phyloP scores from a whole-genome alignment of 1,140 invertebrate genomes.

The Drosophila kepulauana region DNA sequence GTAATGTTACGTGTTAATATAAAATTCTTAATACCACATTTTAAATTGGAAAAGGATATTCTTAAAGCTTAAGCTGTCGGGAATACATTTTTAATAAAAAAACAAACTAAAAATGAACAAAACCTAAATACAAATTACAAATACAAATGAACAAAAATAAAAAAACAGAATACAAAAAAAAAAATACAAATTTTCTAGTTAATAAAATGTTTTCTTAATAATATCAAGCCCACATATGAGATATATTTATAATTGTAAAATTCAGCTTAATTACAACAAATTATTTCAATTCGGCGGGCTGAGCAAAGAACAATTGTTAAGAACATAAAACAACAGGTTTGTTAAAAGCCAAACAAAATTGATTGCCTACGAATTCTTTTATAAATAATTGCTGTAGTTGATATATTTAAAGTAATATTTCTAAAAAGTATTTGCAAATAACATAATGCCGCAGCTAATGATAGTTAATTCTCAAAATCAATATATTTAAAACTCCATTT shows the following conservation, averaged over 20 bases:
- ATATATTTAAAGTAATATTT: conserved; percentile 49
- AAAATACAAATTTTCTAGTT: conserved; percentile 37
- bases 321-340: conserved; percentile 24
- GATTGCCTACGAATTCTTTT: conserved; percentile 36
- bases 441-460: conserved; percentile 40
- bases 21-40: not conserved
- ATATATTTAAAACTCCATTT: conserved; percentile 60
- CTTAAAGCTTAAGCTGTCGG: conserved; percentile 24
- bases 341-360: conserved; percentile 11
- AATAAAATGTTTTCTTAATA: conserved; percentile 56
- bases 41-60: conserved; percentile 10
- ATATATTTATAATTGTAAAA: conserved; percentile 30
- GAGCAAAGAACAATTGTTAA: conserved; percentile 26
- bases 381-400: conserved; percentile 55
- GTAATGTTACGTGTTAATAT: conserved; percentile 8
- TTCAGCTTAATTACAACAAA: conserved; percentile 14
- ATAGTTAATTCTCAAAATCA: conserved; percentile 44
- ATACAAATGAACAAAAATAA: too few relatives aligned
- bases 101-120: not conserved
- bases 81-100: conserved; percentile 52
- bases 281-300: conserved; percentile 19
- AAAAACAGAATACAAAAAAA: conserved; percentile 18
- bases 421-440: conserved; percentile 40
- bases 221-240: conserved; percentile 31
- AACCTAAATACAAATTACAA: too few relatives aligned